Conservation (phyloP, 2,113 vertebrate species). For the Axis porcinus region DNA sequence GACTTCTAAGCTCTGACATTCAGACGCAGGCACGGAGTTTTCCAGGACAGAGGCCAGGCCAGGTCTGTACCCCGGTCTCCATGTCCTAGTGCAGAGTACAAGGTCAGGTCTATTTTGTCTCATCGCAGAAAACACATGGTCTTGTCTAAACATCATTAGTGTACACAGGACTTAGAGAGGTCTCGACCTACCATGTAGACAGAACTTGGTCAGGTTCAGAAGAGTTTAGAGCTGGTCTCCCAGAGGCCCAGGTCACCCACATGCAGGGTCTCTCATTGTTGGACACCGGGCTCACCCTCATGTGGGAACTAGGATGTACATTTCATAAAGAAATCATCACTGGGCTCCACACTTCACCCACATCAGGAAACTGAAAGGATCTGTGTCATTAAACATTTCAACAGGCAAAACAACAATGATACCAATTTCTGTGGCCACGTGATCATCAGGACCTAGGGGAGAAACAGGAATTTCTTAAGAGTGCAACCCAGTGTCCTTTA, state of each 20-base stretch:
- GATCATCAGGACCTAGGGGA: background rate
- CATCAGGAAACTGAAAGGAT: background rate
- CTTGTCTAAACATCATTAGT: background rate
- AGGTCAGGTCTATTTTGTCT: background rate
- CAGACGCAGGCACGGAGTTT: background rate
- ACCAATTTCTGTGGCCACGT: background rate
- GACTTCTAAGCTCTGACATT: background rate
- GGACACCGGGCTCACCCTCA: fast-evolving
- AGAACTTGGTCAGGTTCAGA: background rate
- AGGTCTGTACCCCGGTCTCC: fast-evolving
- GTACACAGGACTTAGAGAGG: background rate
- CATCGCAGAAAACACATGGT: background rate
- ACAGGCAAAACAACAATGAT: background rate
- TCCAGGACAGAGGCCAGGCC: background rate
- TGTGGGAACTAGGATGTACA: background rate
- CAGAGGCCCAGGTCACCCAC: background rate
- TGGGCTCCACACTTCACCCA: background rate
- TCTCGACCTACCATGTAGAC: background rate
- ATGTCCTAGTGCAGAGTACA: fast-evolving
- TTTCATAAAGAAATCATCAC: background rate
- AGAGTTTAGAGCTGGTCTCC: fast-evolving
- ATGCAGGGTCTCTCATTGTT: background rate
- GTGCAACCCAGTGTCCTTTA: background rate
- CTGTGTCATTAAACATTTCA: background rate
- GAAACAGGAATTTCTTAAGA: background rate